Conservation (phyloP, 1,140 invertebrate genomes). For the Drosophila baimaii region DNA sequence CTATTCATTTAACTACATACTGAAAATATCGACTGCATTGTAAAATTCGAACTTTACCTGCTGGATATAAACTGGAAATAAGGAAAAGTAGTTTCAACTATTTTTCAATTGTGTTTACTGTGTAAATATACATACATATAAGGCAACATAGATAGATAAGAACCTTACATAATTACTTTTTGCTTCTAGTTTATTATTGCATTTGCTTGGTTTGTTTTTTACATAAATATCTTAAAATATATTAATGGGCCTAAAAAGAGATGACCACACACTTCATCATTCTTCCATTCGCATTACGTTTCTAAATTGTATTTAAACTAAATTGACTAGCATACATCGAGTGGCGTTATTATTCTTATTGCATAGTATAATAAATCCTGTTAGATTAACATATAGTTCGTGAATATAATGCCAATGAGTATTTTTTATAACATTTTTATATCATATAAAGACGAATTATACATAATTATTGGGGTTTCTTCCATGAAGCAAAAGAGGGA, state of each 20-base stretch:
- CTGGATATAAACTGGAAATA: background rate
- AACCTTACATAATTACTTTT: constrained; percentile 16
- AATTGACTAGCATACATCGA: constrained; percentile 54
- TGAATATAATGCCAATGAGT: constrained; percentile 20
- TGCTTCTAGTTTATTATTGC: constrained; percentile 54
- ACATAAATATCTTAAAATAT: constrained; percentile 41
- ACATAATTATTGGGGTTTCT: background rate
- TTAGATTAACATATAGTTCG: constrained; percentile 23
- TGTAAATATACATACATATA: constrained; percentile 7
- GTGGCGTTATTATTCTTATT: constrained; percentile 14
- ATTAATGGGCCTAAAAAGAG: constrained; percentile 39
- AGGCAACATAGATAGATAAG: constrained; percentile 22
- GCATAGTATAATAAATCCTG: constrained; percentile 23
- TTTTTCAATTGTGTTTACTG: constrained; percentile 13
- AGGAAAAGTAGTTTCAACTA: background rate
- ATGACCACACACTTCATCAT: constrained; percentile 5
- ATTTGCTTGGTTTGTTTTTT: constrained; percentile 40
- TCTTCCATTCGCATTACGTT: constrained; percentile 17
- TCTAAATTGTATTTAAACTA: constrained; percentile 45
- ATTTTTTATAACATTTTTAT: constrained; percentile 31
- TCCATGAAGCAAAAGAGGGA: constrained; percentile 2
- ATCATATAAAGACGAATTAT: background rate
- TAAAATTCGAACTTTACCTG: background rate
- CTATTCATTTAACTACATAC: too few relatives aligned
- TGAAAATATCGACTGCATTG: background rate